Base-by-base conservation (phyloP, 2,113 vertebrate genomes). In the Anguilla japonica region DNA sequence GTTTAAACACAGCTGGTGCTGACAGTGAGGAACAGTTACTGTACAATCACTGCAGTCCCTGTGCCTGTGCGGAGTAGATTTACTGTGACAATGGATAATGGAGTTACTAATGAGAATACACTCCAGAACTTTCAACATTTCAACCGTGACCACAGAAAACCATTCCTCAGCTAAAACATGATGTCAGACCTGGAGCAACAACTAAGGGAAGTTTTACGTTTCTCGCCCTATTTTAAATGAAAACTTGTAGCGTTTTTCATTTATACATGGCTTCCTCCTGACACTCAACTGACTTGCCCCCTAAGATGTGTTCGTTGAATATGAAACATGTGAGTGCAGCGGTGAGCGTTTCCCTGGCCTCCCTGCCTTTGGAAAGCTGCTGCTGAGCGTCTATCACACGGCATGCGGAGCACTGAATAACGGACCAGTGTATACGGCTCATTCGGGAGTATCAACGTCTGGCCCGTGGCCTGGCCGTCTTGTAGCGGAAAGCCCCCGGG, bases 141-240 rank as follows among this genome's bases (percentile, higher is more conserved):
- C 50, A 53, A 29, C 26, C 11, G 71, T 75, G 71, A 75, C 71
- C 26, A 34, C 34, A 29, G 71, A 3, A 75, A 75, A 34, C 29
- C 71, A 75, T 75, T 75, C 71, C 34, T 75, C 29, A 34, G 11
- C 71, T 75, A 9, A n/a, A 34, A 6, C n/a, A 75, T 75, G 8
- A 75, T n/a, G 22, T 22, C 39, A 41, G 86, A 81, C 41, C 56
- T 46, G 43, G 43, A 82, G 86, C 79, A 86, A 87, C 84, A 82
- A 84, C 15, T 34, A 2, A 16, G 29, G 41, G 78, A 81, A 79
- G 79, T 60, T 14, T 71, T n/a, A 29, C 9, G 34, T 75, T 75
- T 75, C 60, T 67, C 8, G 18, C 57, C 63, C 22, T 75, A n/a
- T 75, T 75, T 75, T 75, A n/a, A 75, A 75, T 26, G 22, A 26